Conservation (phyloP, 1,140 invertebrate genomes). For the Mesaphorura yosii region DNA sequence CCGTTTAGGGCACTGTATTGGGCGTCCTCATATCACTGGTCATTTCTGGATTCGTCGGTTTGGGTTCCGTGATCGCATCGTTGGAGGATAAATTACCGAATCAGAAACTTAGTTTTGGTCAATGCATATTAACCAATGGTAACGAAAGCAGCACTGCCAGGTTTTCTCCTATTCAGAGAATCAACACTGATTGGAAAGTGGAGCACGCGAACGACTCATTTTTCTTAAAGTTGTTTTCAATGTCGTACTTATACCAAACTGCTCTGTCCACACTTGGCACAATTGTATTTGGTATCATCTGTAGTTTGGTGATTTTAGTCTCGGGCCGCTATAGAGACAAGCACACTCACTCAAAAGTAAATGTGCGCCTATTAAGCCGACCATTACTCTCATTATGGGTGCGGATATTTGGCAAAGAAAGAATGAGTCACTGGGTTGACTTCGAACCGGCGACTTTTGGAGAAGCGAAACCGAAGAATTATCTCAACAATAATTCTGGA, state of each 20-base stretch:
- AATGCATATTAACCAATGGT: not conserved
- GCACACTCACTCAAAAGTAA: slow-evolving; percentile 4
- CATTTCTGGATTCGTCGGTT: slow-evolving; percentile 2
- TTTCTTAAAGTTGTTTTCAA: slow-evolving; percentile 5
- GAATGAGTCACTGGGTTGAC: slow-evolving; percentile 3
- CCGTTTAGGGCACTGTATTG: not conserved
- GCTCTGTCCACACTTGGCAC: not conserved
- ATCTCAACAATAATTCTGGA: no score
- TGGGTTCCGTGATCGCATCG: slow-evolving; percentile 18
- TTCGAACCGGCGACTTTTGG: not conserved
- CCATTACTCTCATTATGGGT: slow-evolving; percentile 2
- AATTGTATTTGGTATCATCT: slow-evolving; percentile 1
- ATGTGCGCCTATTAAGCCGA: slow-evolving; percentile 3
- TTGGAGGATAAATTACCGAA: slow-evolving; percentile 11
- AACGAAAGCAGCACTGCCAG: not conserved
- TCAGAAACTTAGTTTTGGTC: slow-evolving; percentile 14
- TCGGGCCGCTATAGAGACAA: not conserved
- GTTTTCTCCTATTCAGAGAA: not conserved
- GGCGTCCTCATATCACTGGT: not conserved
- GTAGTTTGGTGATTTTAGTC: slow-evolving; percentile 3
- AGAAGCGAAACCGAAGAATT: no score
- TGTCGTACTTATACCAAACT: slow-evolving; percentile 15
- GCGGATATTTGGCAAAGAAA: not conserved
- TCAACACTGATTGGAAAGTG: not conserved
- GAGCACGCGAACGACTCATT: slow-evolving; percentile 8